A percentile compares a stretch with the other conserved stretches of the same genome.
Conservation (phyloP, 2,113 vertebrate genomes). For the rabbit (Oryctolagus cuniculus) region DNA sequence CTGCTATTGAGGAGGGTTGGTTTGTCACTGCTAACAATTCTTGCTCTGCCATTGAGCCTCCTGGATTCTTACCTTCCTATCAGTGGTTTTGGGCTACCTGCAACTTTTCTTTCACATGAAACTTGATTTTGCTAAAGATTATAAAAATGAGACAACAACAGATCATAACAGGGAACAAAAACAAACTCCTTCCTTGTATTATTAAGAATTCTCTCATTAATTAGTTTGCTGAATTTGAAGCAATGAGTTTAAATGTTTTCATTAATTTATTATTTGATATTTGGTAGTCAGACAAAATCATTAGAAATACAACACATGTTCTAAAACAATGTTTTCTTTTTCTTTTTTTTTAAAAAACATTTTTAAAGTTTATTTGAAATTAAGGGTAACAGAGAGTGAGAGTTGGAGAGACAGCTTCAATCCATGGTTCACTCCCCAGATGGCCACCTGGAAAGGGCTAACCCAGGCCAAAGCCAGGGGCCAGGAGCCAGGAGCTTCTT, state of each 20-base stretch:
- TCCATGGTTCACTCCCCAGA: too few relatives aligned
- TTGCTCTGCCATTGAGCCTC: not conserved
- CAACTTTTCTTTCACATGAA: not conserved
- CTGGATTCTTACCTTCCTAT: not conserved
- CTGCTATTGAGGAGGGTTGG: not conserved
- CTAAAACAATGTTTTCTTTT: too few relatives aligned
- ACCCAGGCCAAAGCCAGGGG: too few relatives aligned
- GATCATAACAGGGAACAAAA: not conserved
- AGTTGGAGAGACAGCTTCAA: too few relatives aligned
- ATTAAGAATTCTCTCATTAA: not conserved
- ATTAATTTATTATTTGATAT: conserved; percentile 1
- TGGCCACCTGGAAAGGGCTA: too few relatives aligned
- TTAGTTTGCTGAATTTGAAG: conserved; percentile 42
- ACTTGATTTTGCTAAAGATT: not conserved
- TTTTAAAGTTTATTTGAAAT: too few relatives aligned
- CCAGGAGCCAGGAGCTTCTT: too few relatives aligned
- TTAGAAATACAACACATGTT: not conserved
- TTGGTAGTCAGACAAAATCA: not conserved
- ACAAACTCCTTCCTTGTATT: not conserved
- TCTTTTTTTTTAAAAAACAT: too few relatives aligned
- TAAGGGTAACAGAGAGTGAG: too few relatives aligned
- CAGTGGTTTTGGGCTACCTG: not conserved
- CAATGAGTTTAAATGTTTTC: not conserved
- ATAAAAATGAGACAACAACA: not conserved
- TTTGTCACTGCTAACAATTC: not conserved